These are phyloP conservation scores for Chiridota heheva DNA, from an alignment of 35 echinoderm and acorn worm genomes.

Conservation along the genomic window DNA sequence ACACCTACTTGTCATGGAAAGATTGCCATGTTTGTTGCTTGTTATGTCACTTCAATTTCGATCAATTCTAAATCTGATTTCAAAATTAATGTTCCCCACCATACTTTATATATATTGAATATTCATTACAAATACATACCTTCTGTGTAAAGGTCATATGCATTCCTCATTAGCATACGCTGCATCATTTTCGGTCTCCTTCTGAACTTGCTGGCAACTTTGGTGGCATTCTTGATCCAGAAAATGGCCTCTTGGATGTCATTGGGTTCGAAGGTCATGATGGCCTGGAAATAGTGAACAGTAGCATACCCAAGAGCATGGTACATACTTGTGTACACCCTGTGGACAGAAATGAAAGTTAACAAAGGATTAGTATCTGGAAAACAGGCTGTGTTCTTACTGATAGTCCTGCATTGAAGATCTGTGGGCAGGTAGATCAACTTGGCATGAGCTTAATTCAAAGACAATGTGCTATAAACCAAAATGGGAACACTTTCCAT, in stretches of 20 bases:
- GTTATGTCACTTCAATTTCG: no score
- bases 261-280: conserved; percentile 98
- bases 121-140: no score
- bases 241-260: conserved; percentile 85
- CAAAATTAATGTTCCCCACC: no score
- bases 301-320: conserved; percentile 91
- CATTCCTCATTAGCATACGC: conserved; percentile 71
- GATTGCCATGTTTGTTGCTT: no score
- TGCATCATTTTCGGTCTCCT: conserved; percentile 60
- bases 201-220: conserved; percentile 73
- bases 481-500: no score
- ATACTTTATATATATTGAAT: no score
- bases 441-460: no score
- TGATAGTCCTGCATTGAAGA: neutral
- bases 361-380: neutral
- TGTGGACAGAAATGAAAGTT: conserved; percentile 3
- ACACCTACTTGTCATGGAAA: no score
- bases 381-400: neutral
- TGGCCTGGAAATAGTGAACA: conserved; percentile 90
- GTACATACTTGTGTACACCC: conserved; percentile 89
- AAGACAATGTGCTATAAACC: neutral
- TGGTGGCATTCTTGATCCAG: conserved; percentile 85
- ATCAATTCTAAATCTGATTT: no score
- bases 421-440: neutral
- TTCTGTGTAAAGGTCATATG: conserved; percentile 89